Conservation (phyloP, 2,888 invertebrate genomes). For the Synanthedon formicaeformis region DNA sequence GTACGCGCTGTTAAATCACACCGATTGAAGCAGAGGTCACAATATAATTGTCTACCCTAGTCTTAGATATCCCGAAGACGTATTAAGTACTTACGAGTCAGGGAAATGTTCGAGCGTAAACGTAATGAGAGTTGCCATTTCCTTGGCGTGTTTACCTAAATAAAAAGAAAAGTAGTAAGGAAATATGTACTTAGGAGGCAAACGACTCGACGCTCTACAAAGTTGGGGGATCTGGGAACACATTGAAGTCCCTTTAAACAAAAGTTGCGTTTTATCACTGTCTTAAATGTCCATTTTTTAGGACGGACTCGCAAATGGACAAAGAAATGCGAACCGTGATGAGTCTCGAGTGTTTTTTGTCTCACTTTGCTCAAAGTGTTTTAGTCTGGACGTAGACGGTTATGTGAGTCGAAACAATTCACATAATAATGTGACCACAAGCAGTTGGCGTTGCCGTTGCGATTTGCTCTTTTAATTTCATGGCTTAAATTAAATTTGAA, state of each 20-base stretch:
- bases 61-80: not conserved
- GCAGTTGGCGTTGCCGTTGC: too few species aligned
- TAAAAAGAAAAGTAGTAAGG: constrained; percentile 37
- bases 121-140: constrained; percentile 35
- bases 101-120: constrained; percentile 12
- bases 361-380: constrained; percentile 18
- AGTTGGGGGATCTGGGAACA: constrained; percentile 22
- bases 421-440: not conserved
- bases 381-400: constrained; percentile 19
- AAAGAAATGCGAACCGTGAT: constrained; percentile 28
- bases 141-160: constrained; percentile 36
- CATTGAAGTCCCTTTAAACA: constrained; percentile 47
- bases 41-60: too few species aligned
- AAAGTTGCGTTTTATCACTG: constrained; percentile 52
- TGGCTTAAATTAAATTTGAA: too few species aligned
- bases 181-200: constrained; percentile 15
- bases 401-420: constrained; percentile 7
- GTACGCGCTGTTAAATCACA: too few species aligned
- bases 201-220: constrained; percentile 26
- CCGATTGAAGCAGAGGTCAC: too few species aligned
- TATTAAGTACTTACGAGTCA: not conserved
- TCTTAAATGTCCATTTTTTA: constrained; percentile 38
- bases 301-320: constrained; percentile 30
- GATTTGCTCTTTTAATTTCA: too few species aligned
- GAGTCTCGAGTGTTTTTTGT: constrained; percentile 25